phyloP scores from a whole-genome alignment of 2,113 vertebrate species.

The Seriola rivoliana region DNA sequence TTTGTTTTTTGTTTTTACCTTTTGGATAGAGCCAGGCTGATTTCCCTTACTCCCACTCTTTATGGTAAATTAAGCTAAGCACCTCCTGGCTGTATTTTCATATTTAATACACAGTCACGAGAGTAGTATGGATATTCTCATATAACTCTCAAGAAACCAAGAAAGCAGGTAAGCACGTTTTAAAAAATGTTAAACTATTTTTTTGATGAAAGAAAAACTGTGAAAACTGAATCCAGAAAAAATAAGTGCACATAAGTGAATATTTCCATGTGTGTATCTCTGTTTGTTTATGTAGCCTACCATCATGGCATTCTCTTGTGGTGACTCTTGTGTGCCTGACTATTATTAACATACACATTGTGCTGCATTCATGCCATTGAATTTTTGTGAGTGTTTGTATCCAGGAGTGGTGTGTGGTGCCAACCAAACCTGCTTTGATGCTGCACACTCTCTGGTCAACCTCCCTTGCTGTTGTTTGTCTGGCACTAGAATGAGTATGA shows the following conservation, averaged over 20 bases:
- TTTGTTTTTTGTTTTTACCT: neutral
- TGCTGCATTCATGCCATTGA: neutral
- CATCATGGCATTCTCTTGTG: neutral
- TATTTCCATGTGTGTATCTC: neutral
- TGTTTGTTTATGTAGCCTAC: neutral
- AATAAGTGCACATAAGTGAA: no score
- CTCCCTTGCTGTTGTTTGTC: slow-evolving; percentile 38
- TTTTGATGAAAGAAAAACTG: neutral
- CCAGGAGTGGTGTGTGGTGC: neutral
- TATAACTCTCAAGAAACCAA: neutral
- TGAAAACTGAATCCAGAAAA: neutral
- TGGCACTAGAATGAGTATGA: neutral
- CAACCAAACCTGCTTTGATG: slow-evolving; percentile 34
- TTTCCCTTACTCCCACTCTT: neutral
- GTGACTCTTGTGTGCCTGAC: neutral
- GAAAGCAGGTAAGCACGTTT: neutral
- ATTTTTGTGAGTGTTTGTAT: slow-evolving; percentile 11
- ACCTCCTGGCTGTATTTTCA: neutral
- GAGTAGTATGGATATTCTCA: neutral
- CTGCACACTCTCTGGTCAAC: neutral
- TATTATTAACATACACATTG: neutral
- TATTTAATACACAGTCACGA: neutral
- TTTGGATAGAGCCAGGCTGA: neutral
- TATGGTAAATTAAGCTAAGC: neutral
- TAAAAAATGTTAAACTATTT: neutral